Conservation (phyloP, 35 echinoderm and acorn worm genomes). For the Ptychodera flava region DNA sequence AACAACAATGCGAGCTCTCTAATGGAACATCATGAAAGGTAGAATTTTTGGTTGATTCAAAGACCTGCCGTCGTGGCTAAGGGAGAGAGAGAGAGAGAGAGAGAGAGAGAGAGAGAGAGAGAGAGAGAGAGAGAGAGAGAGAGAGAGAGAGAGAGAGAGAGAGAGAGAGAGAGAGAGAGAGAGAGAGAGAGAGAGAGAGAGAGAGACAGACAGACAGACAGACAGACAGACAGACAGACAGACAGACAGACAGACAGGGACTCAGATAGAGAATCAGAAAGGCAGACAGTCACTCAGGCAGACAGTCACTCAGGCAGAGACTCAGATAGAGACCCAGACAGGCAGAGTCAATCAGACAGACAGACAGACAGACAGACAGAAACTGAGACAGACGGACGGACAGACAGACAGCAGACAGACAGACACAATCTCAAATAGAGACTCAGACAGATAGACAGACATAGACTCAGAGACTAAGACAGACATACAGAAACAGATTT, state of each 20-base stretch:
- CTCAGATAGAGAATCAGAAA: neutral
- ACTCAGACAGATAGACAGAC: neutral
- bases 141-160: too few species aligned
- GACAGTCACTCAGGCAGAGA: neutral
- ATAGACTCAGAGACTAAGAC: neutral
- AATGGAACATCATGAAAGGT: too few species aligned
- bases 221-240: neutral
- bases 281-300: neutral
- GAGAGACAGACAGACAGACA: neutral
- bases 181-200: neutral
- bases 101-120: too few species aligned
- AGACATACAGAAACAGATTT: neutral
- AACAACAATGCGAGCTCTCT: too few species aligned
- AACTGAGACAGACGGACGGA: neutral
- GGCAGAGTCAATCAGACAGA: too few species aligned
- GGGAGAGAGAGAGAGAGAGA: too few species aligned
- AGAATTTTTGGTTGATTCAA: too few species aligned
- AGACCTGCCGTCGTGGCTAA: too few species aligned
- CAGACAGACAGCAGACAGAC: neutral
- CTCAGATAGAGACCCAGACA: neutral
- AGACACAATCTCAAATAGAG: neutral
- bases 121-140: too few species aligned
- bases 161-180: neutral
- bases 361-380: neutral
- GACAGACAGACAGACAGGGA: neutral